These are phyloP conservation scores for Andrena bucephala DNA, from an alignment of 2,888 invertebrate species.

Conservation along the genomic window DNA sequence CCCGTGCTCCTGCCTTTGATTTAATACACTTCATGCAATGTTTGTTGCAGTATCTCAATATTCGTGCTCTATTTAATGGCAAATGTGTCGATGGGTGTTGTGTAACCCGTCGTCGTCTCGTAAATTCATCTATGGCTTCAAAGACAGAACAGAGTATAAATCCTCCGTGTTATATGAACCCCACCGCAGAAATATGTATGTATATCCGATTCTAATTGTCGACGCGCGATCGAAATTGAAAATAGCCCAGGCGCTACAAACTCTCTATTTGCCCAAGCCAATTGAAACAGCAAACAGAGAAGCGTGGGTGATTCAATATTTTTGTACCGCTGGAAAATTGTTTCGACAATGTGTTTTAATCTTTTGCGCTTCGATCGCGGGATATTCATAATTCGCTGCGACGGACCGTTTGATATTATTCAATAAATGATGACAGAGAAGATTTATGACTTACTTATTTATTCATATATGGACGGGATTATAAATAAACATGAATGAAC, in stretches of 20 bases:
- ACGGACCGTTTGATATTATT: conserved; percentile 12
- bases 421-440: conserved; percentile 9
- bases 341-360: conserved; percentile 11
- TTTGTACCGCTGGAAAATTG: conserved; percentile 7
- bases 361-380: conserved; percentile 15
- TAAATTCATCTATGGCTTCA: conserved; percentile 58
- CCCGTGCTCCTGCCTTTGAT: conserved; percentile 34
- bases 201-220: conserved; percentile 20
- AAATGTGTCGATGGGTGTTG: conserved; percentile 62
- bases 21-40: conserved; percentile 20
- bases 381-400: not conserved
- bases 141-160: conserved; percentile 48
- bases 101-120: conserved; percentile 53
- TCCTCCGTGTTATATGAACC: conserved; percentile 48
- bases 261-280: not conserved
- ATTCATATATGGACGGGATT: not conserved
- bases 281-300: not conserved
- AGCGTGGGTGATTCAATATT: not conserved
- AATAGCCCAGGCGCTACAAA: not conserved
- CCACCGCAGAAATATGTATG: conserved; percentile 40
- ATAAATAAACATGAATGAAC: not conserved
- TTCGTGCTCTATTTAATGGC: conserved; percentile 55
- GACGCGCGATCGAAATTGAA: not conserved
- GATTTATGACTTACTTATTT: conserved; percentile 29
- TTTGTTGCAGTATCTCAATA: conserved; percentile 8